Evolutionary conservation across 92 coral and sea anemone genomes (phyloP), one percentile per base, ranked within the genome.

Genomic region (Actinernus sp.): DNA sequence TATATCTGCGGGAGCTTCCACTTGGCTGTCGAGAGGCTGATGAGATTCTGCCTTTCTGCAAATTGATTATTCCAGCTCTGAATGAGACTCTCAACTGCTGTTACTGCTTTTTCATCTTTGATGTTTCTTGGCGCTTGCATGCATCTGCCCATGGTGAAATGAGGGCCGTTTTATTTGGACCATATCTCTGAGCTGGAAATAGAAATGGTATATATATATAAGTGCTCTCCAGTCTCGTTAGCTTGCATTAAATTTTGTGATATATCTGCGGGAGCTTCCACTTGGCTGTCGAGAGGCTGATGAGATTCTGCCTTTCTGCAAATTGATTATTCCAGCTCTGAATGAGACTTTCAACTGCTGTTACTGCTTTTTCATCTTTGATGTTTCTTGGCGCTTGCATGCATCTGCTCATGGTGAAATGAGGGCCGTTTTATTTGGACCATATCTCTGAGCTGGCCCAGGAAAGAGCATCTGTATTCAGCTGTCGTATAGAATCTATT

Each of bases 401-500:
- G n/a, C n/a, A n/a, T n/a, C 45, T 77, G 76, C 21, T 38, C 78
- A 53, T 78, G 78, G 43, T 78, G 71, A 49, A 31, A 58, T 32
- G 56, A 60, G n/a, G 79, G 12, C 16, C 51, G 63, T 21, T 51
- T 68, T 8, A 43, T 18, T 21, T 78, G 85, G 9, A 71, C 73
- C 86, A 70, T 71, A 32, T 31, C 46, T 60, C 55, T 69, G 14
- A 66, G 49, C 31, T 66, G 75, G 20, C 48, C 34, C 16, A 76
- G 45, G 39, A 41, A 68, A 22, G 74, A 78, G 55, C 78, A 78
- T 52, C 85, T 28, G 61, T 78, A 78, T 50, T 78, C 85, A 14
- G 86, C 87, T 26, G 87, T 71, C 87, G 54, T 71, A 43, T 61
- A 54, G 54, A 70, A 80, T 26, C 86, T 50, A 48, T 70, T 70